Evolutionary conservation across 2,888 invertebrate genomes (phyloP).

Genomic region (Agriopis marginaria): DNA sequence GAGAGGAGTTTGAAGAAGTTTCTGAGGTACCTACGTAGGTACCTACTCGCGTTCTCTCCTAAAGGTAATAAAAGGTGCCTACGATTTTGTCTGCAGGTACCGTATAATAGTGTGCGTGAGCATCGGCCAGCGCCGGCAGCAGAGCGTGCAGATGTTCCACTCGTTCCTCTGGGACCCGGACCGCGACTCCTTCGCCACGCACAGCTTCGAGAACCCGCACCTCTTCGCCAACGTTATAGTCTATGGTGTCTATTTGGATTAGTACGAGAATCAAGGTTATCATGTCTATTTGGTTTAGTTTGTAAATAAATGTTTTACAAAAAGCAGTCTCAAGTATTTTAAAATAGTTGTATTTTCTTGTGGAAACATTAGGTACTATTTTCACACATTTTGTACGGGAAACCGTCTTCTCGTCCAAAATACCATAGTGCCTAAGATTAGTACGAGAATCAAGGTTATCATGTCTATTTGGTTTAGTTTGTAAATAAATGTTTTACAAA

Average conservation of each 20-base stretch:
- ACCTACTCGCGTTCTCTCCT: too few species aligned
- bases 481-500: too few species aligned
- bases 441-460: not conserved
- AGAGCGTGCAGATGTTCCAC: constrained; percentile 87
- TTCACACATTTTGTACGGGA: too few species aligned
- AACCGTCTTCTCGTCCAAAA: too few species aligned
- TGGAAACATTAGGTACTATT: too few species aligned
- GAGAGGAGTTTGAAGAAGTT: too few species aligned
- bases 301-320: too few species aligned
- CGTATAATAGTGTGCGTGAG: constrained; percentile 88
- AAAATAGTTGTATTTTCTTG: too few species aligned
- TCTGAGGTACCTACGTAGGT: too few species aligned
- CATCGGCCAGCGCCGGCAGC: constrained; percentile 89
- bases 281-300: not conserved
- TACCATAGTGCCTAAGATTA: too few species aligned
- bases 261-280: constrained; percentile 47
- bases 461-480: not conserved
- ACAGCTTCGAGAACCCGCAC: constrained; percentile 87
- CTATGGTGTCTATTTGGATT: constrained; percentile 90
- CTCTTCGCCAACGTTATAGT: constrained; percentile 88
- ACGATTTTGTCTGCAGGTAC: constrained; percentile 81
- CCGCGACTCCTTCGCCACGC: constrained; percentile 87
- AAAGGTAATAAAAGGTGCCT: too few species aligned
- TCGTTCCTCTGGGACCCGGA: constrained; percentile 90
- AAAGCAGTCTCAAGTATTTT: too few species aligned